Evolutionary conservation across 2,113 vertebrate genomes (phyloP).

Genomic region (Heterocephalus glaber): DNA sequence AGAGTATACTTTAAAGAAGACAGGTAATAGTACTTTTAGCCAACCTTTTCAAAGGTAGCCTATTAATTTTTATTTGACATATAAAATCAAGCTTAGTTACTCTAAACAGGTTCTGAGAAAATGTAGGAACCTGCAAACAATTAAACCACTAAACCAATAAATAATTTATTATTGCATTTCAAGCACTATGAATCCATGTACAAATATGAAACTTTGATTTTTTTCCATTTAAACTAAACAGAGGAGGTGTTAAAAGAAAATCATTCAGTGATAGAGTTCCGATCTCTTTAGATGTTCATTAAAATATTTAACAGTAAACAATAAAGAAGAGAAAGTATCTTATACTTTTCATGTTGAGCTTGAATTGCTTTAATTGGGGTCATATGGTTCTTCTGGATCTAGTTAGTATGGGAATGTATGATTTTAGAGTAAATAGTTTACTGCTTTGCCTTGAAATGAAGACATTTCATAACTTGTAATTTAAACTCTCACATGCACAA

Average conservation of each 20-base stretch:
- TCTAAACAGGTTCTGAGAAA: neutral
- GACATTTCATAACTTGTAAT: neutral
- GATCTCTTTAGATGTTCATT: conserved; percentile 51
- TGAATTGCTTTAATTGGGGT: conserved; percentile 36
- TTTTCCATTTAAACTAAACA: conserved; percentile 44
- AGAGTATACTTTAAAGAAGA: neutral
- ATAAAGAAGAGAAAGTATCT: conserved; percentile 5
- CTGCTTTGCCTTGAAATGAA: neutral
- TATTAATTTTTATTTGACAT: conserved; percentile 38
- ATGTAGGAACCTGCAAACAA: conserved; percentile 29
- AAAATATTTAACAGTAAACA: conserved; percentile 40
- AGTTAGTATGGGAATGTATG: neutral
- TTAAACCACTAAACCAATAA: conserved; percentile 27
- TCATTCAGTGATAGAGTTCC: neutral
- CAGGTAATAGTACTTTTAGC: neutral
- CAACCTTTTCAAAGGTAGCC: neutral
- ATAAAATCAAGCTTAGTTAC: neutral
- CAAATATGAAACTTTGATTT: neutral
- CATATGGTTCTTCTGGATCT: neutral
- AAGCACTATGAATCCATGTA: neutral
- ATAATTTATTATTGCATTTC: conserved; percentile 49
- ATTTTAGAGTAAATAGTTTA: neutral
- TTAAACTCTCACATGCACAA: neutral
- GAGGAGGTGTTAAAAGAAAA: conserved; percentile 7
- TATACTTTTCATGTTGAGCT: neutral